A percentile compares a stretch with the other conserved stretches of the same genome.
Conservation (phyloP, 1,140 invertebrate species). For the Tachypleus tridentatus region DNA sequence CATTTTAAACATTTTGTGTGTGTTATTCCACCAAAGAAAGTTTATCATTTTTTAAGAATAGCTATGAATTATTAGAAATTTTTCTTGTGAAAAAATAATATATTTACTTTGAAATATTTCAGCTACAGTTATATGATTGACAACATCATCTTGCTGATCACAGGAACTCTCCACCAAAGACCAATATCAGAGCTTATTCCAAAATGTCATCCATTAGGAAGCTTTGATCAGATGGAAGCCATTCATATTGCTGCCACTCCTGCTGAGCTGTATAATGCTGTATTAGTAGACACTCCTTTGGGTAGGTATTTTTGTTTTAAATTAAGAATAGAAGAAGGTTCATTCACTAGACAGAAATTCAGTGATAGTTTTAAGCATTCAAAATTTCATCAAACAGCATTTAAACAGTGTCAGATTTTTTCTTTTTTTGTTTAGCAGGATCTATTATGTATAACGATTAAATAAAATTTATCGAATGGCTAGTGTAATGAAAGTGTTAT, state of each 20-base stretch:
- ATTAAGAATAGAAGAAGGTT: not conserved
- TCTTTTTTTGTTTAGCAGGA: not conserved
- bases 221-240: slow-evolving; percentile 99
- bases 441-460: not conserved
- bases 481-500: too few species aligned
- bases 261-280: slow-evolving; percentile 97
- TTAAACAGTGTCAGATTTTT: too few species aligned
- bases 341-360: too few species aligned
- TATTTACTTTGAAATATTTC: not conserved
- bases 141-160: slow-evolving; percentile 98
- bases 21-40: not conserved
- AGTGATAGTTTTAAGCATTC: not conserved
- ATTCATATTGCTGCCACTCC: slow-evolving; percentile 99
- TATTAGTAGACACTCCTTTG: slow-evolving; percentile 97
- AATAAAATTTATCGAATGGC: too few species aligned
- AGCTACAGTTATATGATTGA: slow-evolving; percentile 99
- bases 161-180: slow-evolving; percentile 94
- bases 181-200: slow-evolving; percentile 96
- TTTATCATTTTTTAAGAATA: slow-evolving; percentile 1
- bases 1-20: too few species aligned
- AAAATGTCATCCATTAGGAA: slow-evolving; percentile 98
- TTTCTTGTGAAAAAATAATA: not conserved
- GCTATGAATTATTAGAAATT: too few species aligned
- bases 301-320: slow-evolving; percentile 40
- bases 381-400: too few species aligned